phyloP scores from a whole-genome alignment of 2,888 invertebrate species.

The Adela reaumurella region DNA sequence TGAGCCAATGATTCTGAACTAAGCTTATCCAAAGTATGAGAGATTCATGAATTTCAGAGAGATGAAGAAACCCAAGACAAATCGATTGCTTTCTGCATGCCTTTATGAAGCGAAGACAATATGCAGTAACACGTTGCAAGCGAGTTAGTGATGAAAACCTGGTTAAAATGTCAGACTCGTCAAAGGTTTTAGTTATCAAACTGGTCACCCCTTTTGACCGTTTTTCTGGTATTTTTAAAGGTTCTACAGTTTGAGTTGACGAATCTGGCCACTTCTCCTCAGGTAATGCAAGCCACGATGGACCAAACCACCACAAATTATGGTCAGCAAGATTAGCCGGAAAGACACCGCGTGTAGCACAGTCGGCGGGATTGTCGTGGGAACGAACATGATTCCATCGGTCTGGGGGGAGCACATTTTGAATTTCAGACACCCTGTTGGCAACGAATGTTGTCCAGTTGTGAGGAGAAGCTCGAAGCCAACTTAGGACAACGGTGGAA shows the following conservation, averaged over 20 bases:
- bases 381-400: neutral
- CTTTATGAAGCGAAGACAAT: neutral
- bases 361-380: neutral
- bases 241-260: neutral
- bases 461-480: constrained; percentile 5
- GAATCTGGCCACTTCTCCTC: neutral
- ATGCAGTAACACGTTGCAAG: neutral
- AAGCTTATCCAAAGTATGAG: neutral
- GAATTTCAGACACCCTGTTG: constrained; percentile 5
- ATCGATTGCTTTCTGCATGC: neutral
- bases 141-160: neutral
- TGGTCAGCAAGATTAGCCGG: neutral
- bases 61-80: neutral
- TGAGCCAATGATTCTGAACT: neutral
- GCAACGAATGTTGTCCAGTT: constrained; percentile 9
- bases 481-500: constrained; percentile 7
- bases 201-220: neutral
- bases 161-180: neutral
- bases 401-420: neutral
- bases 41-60: neutral
- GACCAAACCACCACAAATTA: neutral
- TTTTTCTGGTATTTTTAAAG: neutral
- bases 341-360: neutral
- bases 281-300: neutral
- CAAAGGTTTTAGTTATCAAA: neutral